Conservation (phyloP, 2,888 invertebrate species). For the Caenorhabditis becei region DNA sequence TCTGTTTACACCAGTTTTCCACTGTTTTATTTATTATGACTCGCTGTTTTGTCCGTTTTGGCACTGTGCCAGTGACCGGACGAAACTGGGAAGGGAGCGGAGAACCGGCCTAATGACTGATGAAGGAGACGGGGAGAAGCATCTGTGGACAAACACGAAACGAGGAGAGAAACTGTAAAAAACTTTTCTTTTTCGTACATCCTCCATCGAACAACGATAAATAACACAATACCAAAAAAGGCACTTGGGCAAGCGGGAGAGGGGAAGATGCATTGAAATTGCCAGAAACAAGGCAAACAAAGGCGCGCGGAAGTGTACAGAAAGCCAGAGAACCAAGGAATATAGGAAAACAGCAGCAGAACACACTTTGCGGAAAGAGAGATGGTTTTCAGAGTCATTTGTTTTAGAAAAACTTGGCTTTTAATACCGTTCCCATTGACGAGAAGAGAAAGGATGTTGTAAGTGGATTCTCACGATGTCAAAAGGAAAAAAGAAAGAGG, state of each 20-base stretch:
- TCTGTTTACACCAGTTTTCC: not conserved
- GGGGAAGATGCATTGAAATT: conserved; percentile 26
- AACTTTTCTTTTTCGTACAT: conserved; percentile 6
- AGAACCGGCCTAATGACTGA: conserved; percentile 20
- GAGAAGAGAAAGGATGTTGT: not conserved
- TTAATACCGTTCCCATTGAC: not conserved
- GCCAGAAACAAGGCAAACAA: conserved; percentile 22
- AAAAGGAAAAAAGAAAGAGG: not conserved
- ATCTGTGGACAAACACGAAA: conserved; percentile 21
- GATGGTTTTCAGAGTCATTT: not conserved
- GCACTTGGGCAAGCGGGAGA: conserved; percentile 24
- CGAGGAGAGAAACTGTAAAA: conserved; percentile 23
- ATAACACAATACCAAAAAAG: conserved; percentile 22
- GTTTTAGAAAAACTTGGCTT: conserved; percentile 1
- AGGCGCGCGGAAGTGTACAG: conserved; percentile 18
- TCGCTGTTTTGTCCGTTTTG: conserved; percentile 22
- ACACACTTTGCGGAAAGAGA: not conserved
- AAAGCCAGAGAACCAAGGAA: conserved; percentile 13
- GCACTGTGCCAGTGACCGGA: conserved; percentile 14
- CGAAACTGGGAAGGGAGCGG: not conserved
- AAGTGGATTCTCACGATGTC: conserved; percentile 7
- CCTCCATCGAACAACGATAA: conserved; percentile 10
- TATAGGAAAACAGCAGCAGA: conserved; percentile 1
- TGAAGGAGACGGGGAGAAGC: not conserved
- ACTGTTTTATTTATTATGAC: conserved; percentile 22